phyloP scores from a whole-genome alignment of 2,797 vertebrate species.

The Emys orbicularis region DNA sequence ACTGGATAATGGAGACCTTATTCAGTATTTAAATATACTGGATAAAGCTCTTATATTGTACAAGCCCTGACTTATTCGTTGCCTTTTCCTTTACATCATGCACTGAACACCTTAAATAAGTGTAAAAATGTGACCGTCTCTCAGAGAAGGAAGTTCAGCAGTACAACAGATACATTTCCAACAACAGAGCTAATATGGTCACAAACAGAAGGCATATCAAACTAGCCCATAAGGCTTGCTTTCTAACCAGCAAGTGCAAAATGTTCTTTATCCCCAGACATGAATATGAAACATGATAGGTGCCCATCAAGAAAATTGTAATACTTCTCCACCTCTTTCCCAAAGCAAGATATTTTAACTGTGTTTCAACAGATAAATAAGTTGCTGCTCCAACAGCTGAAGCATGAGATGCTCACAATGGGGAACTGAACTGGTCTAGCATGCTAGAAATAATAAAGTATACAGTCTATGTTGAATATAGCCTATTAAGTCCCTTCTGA shows the following conservation, averaged over 20 bases:
- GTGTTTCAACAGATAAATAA: not conserved
- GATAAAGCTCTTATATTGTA: not conserved
- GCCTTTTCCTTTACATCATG: not conserved
- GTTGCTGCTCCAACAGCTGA: not conserved
- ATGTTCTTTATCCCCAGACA: not conserved
- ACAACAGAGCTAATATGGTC: not conserved
- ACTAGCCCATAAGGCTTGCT: not conserved
- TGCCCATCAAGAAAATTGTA: not conserved
- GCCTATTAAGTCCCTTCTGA: not conserved
- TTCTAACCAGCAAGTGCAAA: not conserved
- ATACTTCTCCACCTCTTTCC: accelerated
- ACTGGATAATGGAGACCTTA: accelerated
- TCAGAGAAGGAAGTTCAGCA: not conserved
- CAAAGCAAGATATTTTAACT: not conserved
- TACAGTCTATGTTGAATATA: accelerated
- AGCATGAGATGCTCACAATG: not conserved
- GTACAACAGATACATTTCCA: not conserved
- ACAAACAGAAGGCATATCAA: not conserved
- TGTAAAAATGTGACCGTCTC: not conserved
- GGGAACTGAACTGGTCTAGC: not conserved
- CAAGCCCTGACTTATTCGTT: not conserved
- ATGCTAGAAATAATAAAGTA: not conserved
- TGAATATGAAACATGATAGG: not conserved
- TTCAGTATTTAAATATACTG: not conserved
- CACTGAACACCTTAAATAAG: not conserved